A percentile compares a stretch with the other conserved stretches of the same genome.
Conservation (phyloP, 1,140 invertebrate genomes). For the Venustaconcha ellipsiformis region DNA sequence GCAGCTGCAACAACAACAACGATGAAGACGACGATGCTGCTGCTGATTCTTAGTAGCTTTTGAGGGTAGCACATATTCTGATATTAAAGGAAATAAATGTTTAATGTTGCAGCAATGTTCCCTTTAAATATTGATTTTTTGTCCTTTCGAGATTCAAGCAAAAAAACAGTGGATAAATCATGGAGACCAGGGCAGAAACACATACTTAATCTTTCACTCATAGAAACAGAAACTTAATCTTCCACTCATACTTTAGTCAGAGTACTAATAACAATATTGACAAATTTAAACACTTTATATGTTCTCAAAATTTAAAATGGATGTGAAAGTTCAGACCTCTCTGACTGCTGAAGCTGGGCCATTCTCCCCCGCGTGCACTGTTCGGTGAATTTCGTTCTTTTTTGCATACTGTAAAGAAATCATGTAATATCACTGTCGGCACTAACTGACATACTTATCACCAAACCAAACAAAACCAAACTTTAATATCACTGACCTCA, state of each 20-base stretch:
- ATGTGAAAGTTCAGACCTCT: conserved; percentile 52
- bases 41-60: neutral
- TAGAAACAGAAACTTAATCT: neutral
- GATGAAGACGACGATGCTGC: neutral
- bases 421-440: neutral
- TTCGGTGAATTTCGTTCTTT: conserved; percentile 35
- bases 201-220: neutral
- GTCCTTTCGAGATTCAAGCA: neutral
- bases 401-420: conserved; percentile 35
- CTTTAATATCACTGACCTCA: neutral
- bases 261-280: neutral
- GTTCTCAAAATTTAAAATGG: neutral
- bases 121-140: neutral
- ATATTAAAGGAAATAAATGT: neutral
- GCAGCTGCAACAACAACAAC: neutral
- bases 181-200: neutral
- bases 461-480: neutral
- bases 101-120: neutral
- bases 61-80: neutral
- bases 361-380: conserved; percentile 52
- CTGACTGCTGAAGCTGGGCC: conserved; percentile 69
- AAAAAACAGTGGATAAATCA: neutral
- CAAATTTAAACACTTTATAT: neutral
- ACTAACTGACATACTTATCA: conserved; percentile 2
- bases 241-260: neutral